Evolutionary conservation across 2,888 invertebrate species (phyloP), one percentile per base, ranked within the genome.

Genomic region (Cataglyphis albicans): DNA sequence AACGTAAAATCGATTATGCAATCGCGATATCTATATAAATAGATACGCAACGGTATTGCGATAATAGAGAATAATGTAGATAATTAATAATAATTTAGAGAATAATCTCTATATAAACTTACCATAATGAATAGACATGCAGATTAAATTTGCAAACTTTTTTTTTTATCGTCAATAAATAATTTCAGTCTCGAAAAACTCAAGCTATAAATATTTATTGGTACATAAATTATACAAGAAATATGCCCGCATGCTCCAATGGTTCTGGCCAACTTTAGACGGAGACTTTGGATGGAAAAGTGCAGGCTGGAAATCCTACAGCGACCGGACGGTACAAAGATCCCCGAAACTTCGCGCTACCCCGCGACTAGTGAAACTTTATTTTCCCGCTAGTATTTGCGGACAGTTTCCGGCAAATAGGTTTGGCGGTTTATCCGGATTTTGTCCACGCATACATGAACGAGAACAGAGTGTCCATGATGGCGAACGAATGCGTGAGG

Each of bases 351-450:
- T 85, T 80, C 55, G 63, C 72, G 25, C 72, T 68, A 82, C 57
- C 55, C 55, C 63, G 65, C 82, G 32, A 78, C 74, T 25, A 55
- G 55, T 15, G 64, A 76, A 87, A 82, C 82, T 84, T 87, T 85
- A 83, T 87, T 87, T 83, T 41, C 59, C 68, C 59, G 41, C 63
- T 72, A 55, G 83, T 85, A 85, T 85, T 87, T 87, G 83, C 68
- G 76, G 41, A 83, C 83, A 87, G 87, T 87, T 87, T 85, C 87
- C 84, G 82, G 74, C 85, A 84, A 87, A 87, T 85, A 85, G 87
- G 74, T 87, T 73, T 64, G 82, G 44, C 83, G 83, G 83, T 83
- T 82, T 87, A 85, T 73, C 68, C 61, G 81, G 73, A 82, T 88
- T 87, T 86, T 84, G 80, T 88, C 81, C 88, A 57, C 86, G 64